These are phyloP conservation scores for Microcebus tavaratra DNA, from an alignment of 2,113 vertebrate genomes.

Conservation along the genomic window DNA sequence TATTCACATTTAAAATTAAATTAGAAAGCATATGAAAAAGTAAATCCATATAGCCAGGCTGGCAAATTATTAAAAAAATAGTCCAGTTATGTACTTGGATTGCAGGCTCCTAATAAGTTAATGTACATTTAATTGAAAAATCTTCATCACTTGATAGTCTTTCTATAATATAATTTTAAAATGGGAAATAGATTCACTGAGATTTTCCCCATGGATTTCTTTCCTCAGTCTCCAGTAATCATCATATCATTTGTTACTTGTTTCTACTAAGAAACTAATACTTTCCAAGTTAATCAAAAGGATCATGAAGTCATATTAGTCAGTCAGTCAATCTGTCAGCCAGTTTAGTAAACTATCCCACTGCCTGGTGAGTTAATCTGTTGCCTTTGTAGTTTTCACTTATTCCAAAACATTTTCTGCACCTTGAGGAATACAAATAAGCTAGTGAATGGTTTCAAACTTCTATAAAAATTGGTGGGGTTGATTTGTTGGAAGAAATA, in stretches of 20 bases:
- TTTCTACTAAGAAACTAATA: constrained; percentile 19
- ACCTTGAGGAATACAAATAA: constrained; percentile 44
- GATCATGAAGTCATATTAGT: not conserved
- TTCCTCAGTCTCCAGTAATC: not conserved
- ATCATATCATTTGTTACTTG: not conserved
- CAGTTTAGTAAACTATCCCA: not conserved
- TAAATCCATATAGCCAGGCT: not conserved
- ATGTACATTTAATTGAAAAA: constrained; percentile 24
- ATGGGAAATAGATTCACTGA: constrained; percentile 43
- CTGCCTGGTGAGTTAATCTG: constrained; percentile 16
- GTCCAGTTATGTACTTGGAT: not conserved
- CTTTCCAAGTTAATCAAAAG: constrained; percentile 33
- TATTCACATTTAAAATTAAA: constrained; percentile 58
- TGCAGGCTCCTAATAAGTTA: not conserved
- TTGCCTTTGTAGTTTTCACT: constrained; percentile 11
- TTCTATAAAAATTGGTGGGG: constrained; percentile 29
- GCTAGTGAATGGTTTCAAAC: not conserved
- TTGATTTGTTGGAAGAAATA: constrained; percentile 36
- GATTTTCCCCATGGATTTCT: constrained; percentile 28
- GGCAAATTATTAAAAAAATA: constrained; percentile 1
- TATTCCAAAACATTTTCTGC: constrained; percentile 35
- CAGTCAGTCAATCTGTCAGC: not conserved
- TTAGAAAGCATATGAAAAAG: constrained; percentile 49
- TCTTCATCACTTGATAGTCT: constrained; percentile 16
- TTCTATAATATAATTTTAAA: constrained; percentile 25